Evolutionary conservation across 2,113 vertebrate species (phyloP).

Genomic region (Maccullochella peelii): DNA sequence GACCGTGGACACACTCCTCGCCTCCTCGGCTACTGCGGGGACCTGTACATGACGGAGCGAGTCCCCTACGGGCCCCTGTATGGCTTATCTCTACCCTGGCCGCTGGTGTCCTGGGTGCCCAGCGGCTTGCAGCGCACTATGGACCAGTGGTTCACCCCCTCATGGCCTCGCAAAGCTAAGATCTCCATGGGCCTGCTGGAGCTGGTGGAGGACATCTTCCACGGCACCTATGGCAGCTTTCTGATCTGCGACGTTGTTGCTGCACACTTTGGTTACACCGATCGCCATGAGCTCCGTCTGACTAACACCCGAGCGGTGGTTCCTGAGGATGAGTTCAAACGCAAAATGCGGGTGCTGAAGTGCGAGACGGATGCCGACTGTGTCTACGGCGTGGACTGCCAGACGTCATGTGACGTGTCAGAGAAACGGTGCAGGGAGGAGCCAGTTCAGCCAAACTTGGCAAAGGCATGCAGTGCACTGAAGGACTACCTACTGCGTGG

Average conservation of each 20-base stretch:
- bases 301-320: slow-evolving; percentile 90
- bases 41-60: slow-evolving; percentile 95
- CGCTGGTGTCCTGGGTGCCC: slow-evolving; percentile 92
- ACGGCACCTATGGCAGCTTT: slow-evolving; percentile 96
- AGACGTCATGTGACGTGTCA: slow-evolving; percentile 89
- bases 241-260: slow-evolving; percentile 95
- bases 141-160: slow-evolving; percentile 96
- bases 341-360: slow-evolving; percentile 89
- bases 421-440: slow-evolving; percentile 91
- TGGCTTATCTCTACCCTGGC: slow-evolving; percentile 93
- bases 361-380: slow-evolving; percentile 94
- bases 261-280: slow-evolving; percentile 93
- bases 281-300: slow-evolving; percentile 95
- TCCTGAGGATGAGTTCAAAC: slow-evolving; percentile 90
- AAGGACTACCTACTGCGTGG: slow-evolving; percentile 96
- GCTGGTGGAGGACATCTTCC: slow-evolving; percentile 98
- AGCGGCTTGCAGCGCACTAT: slow-evolving; percentile 90
- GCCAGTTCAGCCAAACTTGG: slow-evolving; percentile 93
- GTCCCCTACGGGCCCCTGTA: slow-evolving; percentile 95
- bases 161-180: slow-evolving; percentile 98
- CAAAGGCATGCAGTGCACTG: slow-evolving; percentile 92
- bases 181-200: slow-evolving; percentile 98
- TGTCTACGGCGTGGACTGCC: slow-evolving; percentile 91
- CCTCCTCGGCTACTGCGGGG: slow-evolving; percentile 95
- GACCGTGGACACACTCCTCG: slow-evolving; percentile 97